Evolutionary conservation across 2,888 invertebrate genomes (phyloP), one percentile per base, ranked within the genome.

Genomic region (Cephus sareptanus): DNA sequence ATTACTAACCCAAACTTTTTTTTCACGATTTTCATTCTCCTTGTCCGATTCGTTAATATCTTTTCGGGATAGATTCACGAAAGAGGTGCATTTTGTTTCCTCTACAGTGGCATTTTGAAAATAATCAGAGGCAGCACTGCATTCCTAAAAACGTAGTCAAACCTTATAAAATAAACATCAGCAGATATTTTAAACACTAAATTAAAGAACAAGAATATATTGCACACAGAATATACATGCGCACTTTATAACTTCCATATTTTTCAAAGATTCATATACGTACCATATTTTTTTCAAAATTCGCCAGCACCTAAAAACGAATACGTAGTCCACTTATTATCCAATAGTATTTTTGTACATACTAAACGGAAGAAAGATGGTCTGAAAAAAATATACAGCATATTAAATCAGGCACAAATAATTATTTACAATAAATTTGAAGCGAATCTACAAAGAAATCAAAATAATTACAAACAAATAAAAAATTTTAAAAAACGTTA

Each of bases 401-500:
- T 23, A 15, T 23, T 23, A 56, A 56, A 56, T 23, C 1, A 23
- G 4, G 6, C 23, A 56, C 2, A 23, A 40, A 15, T 23, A 56
- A 23, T 56, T 15, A 56, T 23, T 56, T 56, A 23, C 23, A 56
- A 56, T 56, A 23, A 15, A 56, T 56, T 40, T 15, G 6, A 40
- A 40, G 4, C 40, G 15, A 40, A 40, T 15, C 15, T 40, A 40
- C 15, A 40, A 74, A 3, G 6, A 6, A 74, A 71, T 35, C 71
- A 35, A 30, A 75, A 56, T 56, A 75, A 75, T 33, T 56, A 75
- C 40, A 40, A 56, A 31, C 12, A 13, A 74, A 74, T 74, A 34
- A 34, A 11, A 30, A 1, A 9, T 33, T 23, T 11, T 0, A 3
- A n/a, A 31, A 75, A 37, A 74, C 4, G 3, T 30, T 40, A 34